These are phyloP conservation scores for Sesamia nonagrioides DNA, from an alignment of 1,140 invertebrate genomes.

Conservation along the genomic window DNA sequence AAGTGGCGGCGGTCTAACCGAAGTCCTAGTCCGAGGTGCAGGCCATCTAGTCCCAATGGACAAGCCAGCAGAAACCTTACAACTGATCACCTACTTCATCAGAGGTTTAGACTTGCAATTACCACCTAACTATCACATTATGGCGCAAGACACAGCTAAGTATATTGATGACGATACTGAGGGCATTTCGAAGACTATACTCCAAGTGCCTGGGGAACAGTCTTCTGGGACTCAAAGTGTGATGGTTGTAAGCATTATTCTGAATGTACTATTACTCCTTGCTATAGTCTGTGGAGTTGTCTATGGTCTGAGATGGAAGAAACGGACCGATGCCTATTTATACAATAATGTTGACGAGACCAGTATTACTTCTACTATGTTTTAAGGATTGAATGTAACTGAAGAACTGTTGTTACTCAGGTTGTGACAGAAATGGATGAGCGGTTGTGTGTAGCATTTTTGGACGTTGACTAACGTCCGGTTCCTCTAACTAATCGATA, in stretches of 20 bases:
- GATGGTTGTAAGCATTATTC: conserved; percentile 62
- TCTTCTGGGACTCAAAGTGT: conserved; percentile 49
- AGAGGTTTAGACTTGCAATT: conserved; percentile 42
- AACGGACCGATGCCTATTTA: conserved; percentile 53
- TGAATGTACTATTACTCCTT: conserved; percentile 66
- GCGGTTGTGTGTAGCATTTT: conserved; percentile 1
- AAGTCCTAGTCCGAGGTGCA: conserved; percentile 92
- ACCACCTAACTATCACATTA: conserved; percentile 52
- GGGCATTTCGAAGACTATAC: conserved; percentile 36
- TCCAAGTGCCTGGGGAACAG: background rate
- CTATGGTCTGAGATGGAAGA: conserved; percentile 61
- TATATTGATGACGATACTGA: conserved; percentile 54
- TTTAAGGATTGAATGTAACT: conserved; percentile 11
- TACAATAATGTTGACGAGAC: conserved; percentile 59
- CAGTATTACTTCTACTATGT: conserved; percentile 53
- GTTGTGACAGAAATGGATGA: background rate
- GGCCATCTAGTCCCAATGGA: conserved; percentile 95
- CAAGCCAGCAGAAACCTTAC: conserved; percentile 91
- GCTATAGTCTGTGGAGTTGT: conserved; percentile 55
- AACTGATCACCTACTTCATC: conserved; percentile 92
- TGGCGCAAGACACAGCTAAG: conserved; percentile 48
- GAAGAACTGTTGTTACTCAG: background rate
- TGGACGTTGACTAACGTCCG: background rate
- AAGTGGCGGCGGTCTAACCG: conserved; percentile 91
- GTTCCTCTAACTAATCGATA: background rate